These are phyloP conservation scores for Galagoides demidoff DNA, from an alignment of 2,797 vertebrate species.

Conservation along the genomic window DNA sequence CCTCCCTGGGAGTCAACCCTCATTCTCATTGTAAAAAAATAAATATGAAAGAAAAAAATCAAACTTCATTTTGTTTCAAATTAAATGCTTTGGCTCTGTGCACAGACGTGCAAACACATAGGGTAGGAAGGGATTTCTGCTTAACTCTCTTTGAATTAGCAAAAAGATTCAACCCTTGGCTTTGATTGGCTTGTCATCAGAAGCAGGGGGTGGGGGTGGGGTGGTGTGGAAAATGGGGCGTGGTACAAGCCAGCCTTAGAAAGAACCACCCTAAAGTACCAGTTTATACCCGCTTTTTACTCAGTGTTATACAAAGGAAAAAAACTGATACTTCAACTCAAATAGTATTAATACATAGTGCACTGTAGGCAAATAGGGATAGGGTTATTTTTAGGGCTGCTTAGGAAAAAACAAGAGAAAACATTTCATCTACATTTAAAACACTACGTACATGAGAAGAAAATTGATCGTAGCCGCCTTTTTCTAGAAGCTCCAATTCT, in stretches of 20 bases:
- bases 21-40: conserved; percentile 48
- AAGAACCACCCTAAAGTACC: background rate
- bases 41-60: conserved; percentile 13
- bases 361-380: background rate
- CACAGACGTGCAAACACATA: background rate
- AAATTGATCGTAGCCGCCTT: background rate
- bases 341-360: background rate
- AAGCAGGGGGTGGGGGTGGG: background rate
- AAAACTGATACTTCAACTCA: background rate
- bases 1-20: conserved; percentile 24
- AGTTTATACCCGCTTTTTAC: background rate
- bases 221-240: background rate
- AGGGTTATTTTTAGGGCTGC: background rate
- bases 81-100: conserved; percentile 45
- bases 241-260: background rate
- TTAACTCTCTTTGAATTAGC: background rate
- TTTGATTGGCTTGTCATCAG: background rate
- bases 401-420: background rate
- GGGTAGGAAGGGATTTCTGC: background rate
- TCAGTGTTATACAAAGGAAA: background rate
- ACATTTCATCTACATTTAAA: background rate
- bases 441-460: background rate
- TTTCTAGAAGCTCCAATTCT: background rate
- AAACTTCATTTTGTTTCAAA: conserved; percentile 61
- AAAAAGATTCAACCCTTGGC: background rate